Evolutionary conservation across 2,888 invertebrate genomes (phyloP), one percentile per base, ranked within the genome.

Genomic region (Ormyrus pomaceus): DNA sequence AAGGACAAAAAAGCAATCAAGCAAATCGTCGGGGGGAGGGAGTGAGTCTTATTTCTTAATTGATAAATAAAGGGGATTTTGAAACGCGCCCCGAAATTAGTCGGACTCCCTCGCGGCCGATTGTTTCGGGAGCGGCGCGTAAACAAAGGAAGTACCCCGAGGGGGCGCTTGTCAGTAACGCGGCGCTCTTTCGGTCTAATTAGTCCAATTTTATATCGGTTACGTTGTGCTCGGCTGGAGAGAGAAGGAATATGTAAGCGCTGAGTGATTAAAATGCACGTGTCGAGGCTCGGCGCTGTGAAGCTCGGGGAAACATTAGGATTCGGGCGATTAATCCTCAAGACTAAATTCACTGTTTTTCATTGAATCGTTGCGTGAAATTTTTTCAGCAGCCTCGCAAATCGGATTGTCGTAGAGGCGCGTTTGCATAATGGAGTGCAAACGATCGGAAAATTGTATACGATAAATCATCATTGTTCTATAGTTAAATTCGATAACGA

Each of bases 71-170:
- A 50, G 56, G 56, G 56, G 64, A 77, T 70, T 56, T 45, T 45
- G 11, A 73, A 64, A 56, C 65, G 56, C 73, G 46, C 51, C n/a
- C 50, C 62, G 45, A 53, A 71, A 79, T 79, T 80, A 65, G 61
- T 78, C 82, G 83, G n/a, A 59, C 46, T 48, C 62, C 5, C 62
- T 5, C 13, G 62, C n/a, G n/a, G 10, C 6, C 45, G 11, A 53
- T 8, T 11, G 6, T 56, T 56, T n/a, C n/a, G 56, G 10, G 6
- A 34, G 34, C 34, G 34, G 34, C 34, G 34, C 3, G 34, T 34
- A 34, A 34, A 34, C 34, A 34, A 4, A 3, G 34, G 34, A 56
- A n/a, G 13, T 56, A 5, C 56, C 6, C 56, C 6, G 13, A 9
- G 56, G 13, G 56, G 13, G 4, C 11, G n/a, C 56, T 56, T n/a